Evolutionary conservation across 1,140 invertebrate genomes (phyloP).

Genomic region (Dryas iulia): DNA sequence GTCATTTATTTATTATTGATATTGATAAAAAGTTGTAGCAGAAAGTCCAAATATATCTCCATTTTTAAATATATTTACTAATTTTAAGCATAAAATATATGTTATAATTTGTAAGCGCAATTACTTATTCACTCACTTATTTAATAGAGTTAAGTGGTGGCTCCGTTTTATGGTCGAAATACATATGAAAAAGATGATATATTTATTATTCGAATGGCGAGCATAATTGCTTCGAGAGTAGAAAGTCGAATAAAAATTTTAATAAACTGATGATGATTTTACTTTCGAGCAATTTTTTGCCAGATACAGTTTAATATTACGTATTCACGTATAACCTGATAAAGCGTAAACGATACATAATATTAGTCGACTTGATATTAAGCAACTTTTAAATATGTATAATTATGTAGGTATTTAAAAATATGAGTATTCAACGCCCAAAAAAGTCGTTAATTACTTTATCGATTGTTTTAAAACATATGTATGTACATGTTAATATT

Average conservation of each 20-base stretch:
- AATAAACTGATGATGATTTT: slow-evolving; percentile 15
- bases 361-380: not conserved
- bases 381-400: not conserved
- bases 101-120: too few relatives aligned
- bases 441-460: too few relatives aligned
- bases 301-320: not conserved
- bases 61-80: too few relatives aligned
- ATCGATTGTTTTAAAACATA: too few relatives aligned
- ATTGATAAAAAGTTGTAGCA: too few relatives aligned
- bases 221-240: slow-evolving; percentile 15
- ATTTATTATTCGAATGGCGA: slow-evolving; percentile 15
- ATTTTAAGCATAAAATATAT: too few relatives aligned
- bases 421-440: too few relatives aligned
- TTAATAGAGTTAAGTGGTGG: not conserved
- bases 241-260: slow-evolving; percentile 20
- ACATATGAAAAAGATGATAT: slow-evolving; percentile 1
- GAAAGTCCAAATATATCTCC: too few relatives aligned
- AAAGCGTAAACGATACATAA: not conserved
- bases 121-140: too few relatives aligned
- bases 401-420: not conserved
- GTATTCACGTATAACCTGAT: not conserved
- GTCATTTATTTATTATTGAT: too few relatives aligned
- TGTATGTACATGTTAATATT: too few relatives aligned
- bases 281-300: slow-evolving; percentile 16
- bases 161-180: not conserved